Evolutionary conservation across 1,140 invertebrate species (phyloP).

Genomic region (Sitobion miscanthi): DNA sequence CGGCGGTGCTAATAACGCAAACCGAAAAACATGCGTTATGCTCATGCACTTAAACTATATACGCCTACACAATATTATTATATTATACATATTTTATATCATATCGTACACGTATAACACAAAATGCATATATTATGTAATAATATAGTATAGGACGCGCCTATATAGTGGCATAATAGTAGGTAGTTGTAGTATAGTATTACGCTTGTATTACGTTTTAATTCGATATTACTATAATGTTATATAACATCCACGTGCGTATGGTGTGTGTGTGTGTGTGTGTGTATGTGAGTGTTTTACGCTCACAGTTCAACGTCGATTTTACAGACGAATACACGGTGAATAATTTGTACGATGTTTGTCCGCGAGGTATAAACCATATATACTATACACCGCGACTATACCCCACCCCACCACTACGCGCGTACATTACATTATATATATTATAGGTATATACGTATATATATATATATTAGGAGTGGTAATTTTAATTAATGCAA

Average conservation of each 20-base stretch:
- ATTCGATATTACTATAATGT: conserved; percentile 23
- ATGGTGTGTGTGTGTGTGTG: neutral
- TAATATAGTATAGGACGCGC: too few relatives aligned
- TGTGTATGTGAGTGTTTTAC: neutral
- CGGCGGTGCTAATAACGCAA: neutral
- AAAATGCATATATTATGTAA: too few relatives aligned
- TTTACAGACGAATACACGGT: neutral
- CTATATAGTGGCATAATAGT: too few relatives aligned
- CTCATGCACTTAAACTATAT: neutral
- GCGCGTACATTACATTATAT: neutral
- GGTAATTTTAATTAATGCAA: conserved; percentile 43
- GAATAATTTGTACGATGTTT: conserved; percentile 18
- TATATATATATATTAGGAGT: neutral
- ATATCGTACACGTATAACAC: too few relatives aligned
- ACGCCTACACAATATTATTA: neutral
- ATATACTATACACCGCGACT: neutral
- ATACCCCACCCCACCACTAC: neutral
- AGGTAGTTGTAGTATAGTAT: too few relatives aligned
- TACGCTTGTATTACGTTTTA: neutral
- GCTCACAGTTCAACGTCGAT: neutral
- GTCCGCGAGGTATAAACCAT: neutral
- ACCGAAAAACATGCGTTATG: neutral
- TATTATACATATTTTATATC: too few relatives aligned
- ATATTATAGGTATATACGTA: neutral
- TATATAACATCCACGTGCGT: too few relatives aligned